phyloP scores from a whole-genome alignment of 2,888 invertebrate genomes.

The Malachius bipustulatus region DNA sequence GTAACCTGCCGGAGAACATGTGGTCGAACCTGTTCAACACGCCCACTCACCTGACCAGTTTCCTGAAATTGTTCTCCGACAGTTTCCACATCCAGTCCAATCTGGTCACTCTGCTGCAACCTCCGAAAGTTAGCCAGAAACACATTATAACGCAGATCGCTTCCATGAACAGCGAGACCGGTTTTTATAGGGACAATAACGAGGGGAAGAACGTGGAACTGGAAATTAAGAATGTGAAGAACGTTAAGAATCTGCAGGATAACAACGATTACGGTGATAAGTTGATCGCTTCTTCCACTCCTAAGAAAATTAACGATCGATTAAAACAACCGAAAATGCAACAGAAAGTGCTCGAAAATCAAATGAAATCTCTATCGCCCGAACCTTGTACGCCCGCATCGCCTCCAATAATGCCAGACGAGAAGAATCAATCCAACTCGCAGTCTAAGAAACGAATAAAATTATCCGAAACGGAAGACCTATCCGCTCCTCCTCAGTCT shows the following conservation, averaged over 20 bases:
- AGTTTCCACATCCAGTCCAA: slow-evolving; percentile 89
- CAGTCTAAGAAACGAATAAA: no score
- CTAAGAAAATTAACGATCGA: slow-evolving; percentile 31
- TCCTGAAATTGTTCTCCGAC: slow-evolving; percentile 87
- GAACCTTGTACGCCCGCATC: slow-evolving; percentile 26
- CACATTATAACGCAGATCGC: slow-evolving; percentile 28
- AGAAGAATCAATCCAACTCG: slow-evolving; percentile 17
- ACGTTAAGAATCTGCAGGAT: slow-evolving; percentile 14
- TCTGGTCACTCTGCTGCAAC: slow-evolving; percentile 71
- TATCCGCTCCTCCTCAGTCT: neutral
- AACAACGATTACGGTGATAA: neutral
- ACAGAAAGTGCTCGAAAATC: slow-evolving; percentile 6
- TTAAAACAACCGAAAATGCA: slow-evolving; percentile 32
- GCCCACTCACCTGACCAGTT: slow-evolving; percentile 78
- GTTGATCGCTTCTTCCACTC: slow-evolving; percentile 17
- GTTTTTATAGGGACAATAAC: slow-evolving; percentile 14
- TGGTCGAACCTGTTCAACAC: slow-evolving; percentile 86
- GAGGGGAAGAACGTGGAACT: slow-evolving; percentile 13
- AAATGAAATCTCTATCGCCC: slow-evolving; percentile 24
- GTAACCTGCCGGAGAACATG: slow-evolving; percentile 37
- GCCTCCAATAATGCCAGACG: neutral
- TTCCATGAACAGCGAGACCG: slow-evolving; percentile 22
- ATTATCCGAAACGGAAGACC: slow-evolving; percentile 9
- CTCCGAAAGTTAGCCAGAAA: slow-evolving; percentile 53
- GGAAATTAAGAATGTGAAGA: slow-evolving; percentile 27